Evolutionary conservation across 2,113 vertebrate species (phyloP).

Genomic region (Galemys pyrenaicus): DNA sequence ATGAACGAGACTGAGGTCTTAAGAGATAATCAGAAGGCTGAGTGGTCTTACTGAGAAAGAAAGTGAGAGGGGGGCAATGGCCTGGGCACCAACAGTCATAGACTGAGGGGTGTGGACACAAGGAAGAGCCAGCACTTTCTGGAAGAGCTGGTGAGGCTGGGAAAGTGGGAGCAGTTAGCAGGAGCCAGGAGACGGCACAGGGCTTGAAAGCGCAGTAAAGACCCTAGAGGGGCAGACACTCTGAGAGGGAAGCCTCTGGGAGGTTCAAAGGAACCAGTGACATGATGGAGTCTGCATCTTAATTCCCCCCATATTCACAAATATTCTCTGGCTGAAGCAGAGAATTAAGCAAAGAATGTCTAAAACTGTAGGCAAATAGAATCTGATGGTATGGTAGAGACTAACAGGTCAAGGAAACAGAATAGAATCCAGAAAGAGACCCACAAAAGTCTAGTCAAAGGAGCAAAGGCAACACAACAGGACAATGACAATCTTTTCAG

Average conservation of each 20-base stretch:
- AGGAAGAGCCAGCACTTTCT: background rate
- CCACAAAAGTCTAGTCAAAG: background rate
- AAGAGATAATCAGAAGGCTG: background rate
- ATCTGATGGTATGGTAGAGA: background rate
- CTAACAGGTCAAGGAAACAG: background rate
- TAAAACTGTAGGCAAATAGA: background rate
- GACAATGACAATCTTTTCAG: background rate
- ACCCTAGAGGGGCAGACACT: background rate
- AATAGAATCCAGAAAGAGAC: background rate
- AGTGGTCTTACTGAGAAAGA: background rate
- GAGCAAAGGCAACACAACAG: background rate
- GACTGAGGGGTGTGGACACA: too few species aligned
- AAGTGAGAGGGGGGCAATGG: background rate
- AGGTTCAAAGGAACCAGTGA: background rate
- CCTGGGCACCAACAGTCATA: background rate
- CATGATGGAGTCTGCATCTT: background rate
- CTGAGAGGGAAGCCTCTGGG: background rate
- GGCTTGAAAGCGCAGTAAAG: background rate
- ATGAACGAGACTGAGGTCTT: background rate
- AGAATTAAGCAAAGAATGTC: constrained; percentile 4
- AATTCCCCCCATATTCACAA: background rate
- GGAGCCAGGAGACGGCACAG: background rate
- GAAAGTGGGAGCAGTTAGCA: background rate
- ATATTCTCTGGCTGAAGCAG: background rate
- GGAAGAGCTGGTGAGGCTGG: background rate